Evolutionary conservation across 2,113 vertebrate genomes (phyloP).

Genomic region (Smithornis capensis): DNA sequence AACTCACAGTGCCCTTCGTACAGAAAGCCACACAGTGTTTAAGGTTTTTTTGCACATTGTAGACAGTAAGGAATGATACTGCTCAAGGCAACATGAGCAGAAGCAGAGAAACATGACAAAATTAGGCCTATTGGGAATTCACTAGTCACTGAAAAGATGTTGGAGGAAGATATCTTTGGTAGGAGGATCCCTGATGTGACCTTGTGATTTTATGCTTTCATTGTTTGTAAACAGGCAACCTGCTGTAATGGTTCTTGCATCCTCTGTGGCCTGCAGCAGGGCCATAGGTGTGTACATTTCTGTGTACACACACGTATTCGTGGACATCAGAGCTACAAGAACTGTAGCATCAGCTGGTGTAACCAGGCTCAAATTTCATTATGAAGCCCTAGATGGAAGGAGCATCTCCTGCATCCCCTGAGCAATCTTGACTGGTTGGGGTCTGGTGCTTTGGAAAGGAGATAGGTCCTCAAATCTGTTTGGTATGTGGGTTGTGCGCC

Average conservation of each 20-base stretch:
- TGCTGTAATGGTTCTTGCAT: neutral
- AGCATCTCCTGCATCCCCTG: neutral
- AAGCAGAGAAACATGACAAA: neutral
- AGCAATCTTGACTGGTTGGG: neutral
- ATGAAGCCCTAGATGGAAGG: neutral
- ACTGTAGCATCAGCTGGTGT: neutral
- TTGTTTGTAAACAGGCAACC: neutral
- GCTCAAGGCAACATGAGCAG: neutral
- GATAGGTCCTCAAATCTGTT: neutral
- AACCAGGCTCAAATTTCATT: neutral
- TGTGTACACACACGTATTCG: fast-evolving
- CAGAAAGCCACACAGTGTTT: neutral
- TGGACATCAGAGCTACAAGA: neutral
- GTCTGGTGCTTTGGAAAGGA: neutral
- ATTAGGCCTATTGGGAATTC: neutral
- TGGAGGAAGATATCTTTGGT: neutral
- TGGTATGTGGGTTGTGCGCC: neutral
- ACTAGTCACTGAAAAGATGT: neutral
- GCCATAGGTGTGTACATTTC: neutral
- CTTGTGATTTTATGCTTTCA: neutral
- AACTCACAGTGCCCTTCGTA: neutral
- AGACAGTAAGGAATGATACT: neutral
- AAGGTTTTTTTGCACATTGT: neutral
- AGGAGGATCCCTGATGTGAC: neutral
- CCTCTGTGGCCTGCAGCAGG: neutral